Conservation (phyloP, 2,113 vertebrate genomes). For the Oreochromis aureus region DNA sequence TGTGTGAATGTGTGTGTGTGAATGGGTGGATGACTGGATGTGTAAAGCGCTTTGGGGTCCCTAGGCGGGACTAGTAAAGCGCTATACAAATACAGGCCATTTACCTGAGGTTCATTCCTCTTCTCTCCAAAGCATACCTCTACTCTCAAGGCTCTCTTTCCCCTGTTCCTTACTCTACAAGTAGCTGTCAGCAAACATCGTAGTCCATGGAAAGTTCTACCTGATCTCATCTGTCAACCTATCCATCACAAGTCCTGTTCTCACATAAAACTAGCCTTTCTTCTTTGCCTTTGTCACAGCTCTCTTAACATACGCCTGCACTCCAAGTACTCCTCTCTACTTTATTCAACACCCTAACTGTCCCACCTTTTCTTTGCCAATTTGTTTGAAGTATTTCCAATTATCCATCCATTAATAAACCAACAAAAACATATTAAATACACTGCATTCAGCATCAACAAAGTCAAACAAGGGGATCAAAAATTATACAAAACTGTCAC, state of each 20-base stretch:
- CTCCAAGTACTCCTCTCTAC: neutral
- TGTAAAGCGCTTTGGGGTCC: no score
- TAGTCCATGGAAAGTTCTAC: neutral
- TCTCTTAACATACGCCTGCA: neutral
- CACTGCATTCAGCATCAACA: neutral
- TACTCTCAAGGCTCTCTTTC: neutral
- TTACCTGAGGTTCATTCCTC: neutral
- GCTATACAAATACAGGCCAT: no score
- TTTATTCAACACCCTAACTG: neutral
- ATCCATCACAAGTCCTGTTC: neutral
- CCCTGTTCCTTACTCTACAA: neutral
- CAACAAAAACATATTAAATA: neutral
- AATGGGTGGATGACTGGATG: no score
- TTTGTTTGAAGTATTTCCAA: neutral
- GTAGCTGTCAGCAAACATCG: neutral
- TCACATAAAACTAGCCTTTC: neutral
- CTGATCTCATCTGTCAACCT: neutral
- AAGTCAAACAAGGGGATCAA: fast-evolving
- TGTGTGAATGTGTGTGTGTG: no score
- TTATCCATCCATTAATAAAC: neutral
- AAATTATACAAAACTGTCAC: neutral
- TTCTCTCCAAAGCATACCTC: neutral
- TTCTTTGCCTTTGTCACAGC: neutral
- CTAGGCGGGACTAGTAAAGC: no score
- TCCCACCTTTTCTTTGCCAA: neutral